Evolutionary conservation across 2,888 invertebrate genomes (phyloP).

Genomic region (Dione juno): DNA sequence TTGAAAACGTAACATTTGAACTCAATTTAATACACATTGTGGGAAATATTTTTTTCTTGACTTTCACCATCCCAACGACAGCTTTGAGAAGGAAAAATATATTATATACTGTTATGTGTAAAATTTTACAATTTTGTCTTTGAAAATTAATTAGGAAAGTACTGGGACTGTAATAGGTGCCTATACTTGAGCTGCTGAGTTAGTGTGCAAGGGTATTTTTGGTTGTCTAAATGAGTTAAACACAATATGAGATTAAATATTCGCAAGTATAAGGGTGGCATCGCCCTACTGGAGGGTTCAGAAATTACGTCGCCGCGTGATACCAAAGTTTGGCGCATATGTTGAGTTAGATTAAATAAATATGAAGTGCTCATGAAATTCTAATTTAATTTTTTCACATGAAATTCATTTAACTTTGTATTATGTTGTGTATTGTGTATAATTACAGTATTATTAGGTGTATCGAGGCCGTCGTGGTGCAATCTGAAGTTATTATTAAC

Average conservation of each 20-base stretch:
- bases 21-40: too few relatives aligned
- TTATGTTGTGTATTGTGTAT: constrained; percentile 50
- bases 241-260: constrained; percentile 37
- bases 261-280: constrained; percentile 27
- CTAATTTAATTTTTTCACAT: constrained; percentile 75
- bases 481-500: too few relatives aligned
- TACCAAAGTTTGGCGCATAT: constrained; percentile 56
- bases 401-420: constrained; percentile 50
- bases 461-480: too few relatives aligned
- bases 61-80: too few relatives aligned
- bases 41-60: too few relatives aligned
- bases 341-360: constrained; percentile 65
- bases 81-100: too few relatives aligned
- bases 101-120: too few relatives aligned
- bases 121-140: background rate
- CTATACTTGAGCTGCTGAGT: background rate
- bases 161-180: too few relatives aligned
- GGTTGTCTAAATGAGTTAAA: constrained; percentile 23
- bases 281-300: constrained; percentile 47
- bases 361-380: constrained; percentile 74
- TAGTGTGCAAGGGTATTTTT: background rate
- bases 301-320: constrained; percentile 56
- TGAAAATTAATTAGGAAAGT: background rate
- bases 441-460: too few relatives aligned
- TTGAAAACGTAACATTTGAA: too few relatives aligned